phyloP scores from a whole-genome alignment of 2,888 invertebrate species.

The Acronicta alni region DNA sequence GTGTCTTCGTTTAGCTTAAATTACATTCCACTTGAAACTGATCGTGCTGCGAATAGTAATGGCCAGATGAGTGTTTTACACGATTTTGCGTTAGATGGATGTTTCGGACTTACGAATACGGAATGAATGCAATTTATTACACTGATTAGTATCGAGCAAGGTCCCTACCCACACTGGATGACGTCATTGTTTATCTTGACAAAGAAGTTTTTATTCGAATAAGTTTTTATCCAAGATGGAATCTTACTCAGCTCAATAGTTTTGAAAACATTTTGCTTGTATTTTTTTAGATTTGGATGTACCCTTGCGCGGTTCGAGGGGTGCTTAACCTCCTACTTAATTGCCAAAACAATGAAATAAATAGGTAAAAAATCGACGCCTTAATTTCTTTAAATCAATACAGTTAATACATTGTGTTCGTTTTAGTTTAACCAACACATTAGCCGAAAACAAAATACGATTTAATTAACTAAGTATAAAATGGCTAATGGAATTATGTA shows the following conservation, averaged over 20 bases:
- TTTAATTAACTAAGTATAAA: no score
- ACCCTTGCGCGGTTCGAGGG: no score
- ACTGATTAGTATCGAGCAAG: slow-evolving; percentile 28
- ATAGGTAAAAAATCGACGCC: no score
- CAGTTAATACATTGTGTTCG: no score
- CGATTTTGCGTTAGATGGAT: slow-evolving; percentile 15
- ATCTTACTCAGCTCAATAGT: slow-evolving; percentile 17
- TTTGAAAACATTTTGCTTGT: neutral
- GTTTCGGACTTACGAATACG: slow-evolving; percentile 11
- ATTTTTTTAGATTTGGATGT: no score
- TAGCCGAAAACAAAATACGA: no score
- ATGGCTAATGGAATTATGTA: no score
- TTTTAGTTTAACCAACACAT: no score
- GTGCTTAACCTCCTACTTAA: no score
- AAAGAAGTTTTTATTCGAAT: neutral
- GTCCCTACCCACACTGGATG: neutral
- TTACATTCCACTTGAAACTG: slow-evolving; percentile 46
- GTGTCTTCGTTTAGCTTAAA: slow-evolving; percentile 35
- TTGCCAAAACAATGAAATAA: no score
- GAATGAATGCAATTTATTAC: slow-evolving; percentile 14
- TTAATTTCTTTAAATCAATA: no score
- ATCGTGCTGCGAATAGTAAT: slow-evolving; percentile 62
- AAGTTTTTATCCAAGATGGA: no score
- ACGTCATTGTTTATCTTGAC: neutral
- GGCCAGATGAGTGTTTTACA: slow-evolving; percentile 30